Base-by-base conservation (phyloP, 1,140 invertebrate species). In the Microplitis mediator region DNA sequence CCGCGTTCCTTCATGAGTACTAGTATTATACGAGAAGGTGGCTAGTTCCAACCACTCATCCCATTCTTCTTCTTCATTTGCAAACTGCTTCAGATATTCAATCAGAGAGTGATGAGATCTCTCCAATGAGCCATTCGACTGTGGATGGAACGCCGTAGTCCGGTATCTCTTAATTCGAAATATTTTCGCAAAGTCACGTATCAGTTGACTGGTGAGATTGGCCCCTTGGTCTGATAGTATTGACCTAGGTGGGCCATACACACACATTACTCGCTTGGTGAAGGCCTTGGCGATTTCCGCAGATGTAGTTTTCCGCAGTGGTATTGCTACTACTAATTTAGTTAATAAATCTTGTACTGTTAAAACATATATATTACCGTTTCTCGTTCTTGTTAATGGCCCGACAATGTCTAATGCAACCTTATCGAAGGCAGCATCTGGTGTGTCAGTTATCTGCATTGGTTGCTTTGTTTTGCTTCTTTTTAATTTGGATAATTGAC, bases 221-320 rank as follows among this genome's bases (percentile, higher is more conserved):
- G 14, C 11, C 13, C 64, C 64, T 50, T 66, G 64, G 14, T 66
- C n/a, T 4, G 64, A n/a, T 16, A 66, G 36, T 66, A 66, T 31
- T 45, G 64, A 34, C 50, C 31, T 66, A 16, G 64, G 64, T 66
- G 45, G 4, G 16, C 35, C 36, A 14, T 32, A 45, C n/a, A 16
- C 23, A n/a, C 64, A 66, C 5, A 66, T 66, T 11, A 66, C 13
- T 23, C 5, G n/a, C 0, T 62, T 62, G 0, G 31, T 62, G 9
- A 62, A 32, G 4, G 62, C 62, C 14, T 36, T 39, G 8, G 62
- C 35, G 0, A 64, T 39, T 5, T 64, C n/a, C 6, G 35, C 62
- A 45, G 50, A 50, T n/a, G 50, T 52, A 32, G 64, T 34, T 61
- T n/a, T 61, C 6, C 3, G 4, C 1, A 61, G n/a, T 14, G 32